Conservation (phyloP, 2,797 vertebrate genomes). For the Schizothorax lantsangensis region DNA sequence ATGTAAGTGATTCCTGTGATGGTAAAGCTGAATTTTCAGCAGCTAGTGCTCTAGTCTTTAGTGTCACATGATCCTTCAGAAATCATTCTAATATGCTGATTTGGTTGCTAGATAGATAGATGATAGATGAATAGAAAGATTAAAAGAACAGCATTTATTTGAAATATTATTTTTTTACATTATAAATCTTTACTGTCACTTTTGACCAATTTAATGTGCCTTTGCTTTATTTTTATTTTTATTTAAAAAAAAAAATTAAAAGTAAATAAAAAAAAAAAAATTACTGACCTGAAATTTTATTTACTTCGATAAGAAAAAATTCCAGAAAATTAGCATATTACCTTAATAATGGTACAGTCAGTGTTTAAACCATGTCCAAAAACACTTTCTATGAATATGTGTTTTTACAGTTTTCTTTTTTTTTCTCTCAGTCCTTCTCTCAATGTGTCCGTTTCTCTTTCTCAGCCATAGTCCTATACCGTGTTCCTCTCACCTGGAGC, state of each 20-base stretch:
- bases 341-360: not conserved
- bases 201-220: not conserved
- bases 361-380: not conserved
- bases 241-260: no score
- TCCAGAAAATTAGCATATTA: not conserved
- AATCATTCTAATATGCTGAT: not conserved
- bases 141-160: not conserved
- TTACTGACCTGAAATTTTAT: not conserved
- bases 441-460: not conserved
- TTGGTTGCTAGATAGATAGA: not conserved
- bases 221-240: no score
- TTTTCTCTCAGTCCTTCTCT: not conserved
- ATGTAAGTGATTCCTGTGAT: not conserved
- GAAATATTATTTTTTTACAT: not conserved
- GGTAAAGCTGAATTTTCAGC: not conserved
- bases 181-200: not conserved
- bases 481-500: constrained; percentile 72
- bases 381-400: not conserved
- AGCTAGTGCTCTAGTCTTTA: not conserved
- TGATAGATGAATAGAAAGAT: not conserved
- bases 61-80: not conserved
- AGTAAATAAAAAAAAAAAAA: not conserved
- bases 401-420: not conserved
- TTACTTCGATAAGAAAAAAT: not conserved
- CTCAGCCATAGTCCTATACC: constrained; percentile 76